Conservation (phyloP, 2,797 vertebrate genomes). For the Sus cebifrons region DNA sequence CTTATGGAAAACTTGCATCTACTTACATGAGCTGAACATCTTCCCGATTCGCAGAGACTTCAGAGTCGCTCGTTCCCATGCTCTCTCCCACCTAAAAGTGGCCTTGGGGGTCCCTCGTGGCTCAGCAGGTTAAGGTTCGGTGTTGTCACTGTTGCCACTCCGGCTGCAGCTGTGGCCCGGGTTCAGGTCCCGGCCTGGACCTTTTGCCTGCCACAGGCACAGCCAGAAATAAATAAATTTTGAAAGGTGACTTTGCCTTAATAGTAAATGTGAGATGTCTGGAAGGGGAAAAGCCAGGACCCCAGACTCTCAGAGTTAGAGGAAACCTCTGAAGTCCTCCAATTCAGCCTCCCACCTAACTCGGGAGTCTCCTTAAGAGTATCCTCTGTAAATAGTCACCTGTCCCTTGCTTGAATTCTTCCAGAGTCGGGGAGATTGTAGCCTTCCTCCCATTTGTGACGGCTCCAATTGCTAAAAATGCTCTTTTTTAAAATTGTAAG, state of each 20-base stretch:
- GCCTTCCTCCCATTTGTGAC: background rate
- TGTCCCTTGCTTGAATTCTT: background rate
- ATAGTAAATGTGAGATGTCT: slow-evolving; percentile 25
- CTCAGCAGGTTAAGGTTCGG: no score
- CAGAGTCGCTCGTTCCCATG: background rate
- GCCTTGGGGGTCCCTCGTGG: background rate
- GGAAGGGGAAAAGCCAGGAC: slow-evolving; percentile 8
- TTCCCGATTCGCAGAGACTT: background rate
- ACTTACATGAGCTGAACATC: slow-evolving; percentile 17
- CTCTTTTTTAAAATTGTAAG: background rate
- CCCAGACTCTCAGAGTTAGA: background rate
- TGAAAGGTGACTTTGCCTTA: background rate
- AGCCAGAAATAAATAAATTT: no score
- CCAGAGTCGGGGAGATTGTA: background rate
- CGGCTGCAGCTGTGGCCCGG: no score
- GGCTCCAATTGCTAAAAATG: background rate
- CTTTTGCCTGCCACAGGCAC: no score
- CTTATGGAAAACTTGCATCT: slow-evolving; percentile 21
- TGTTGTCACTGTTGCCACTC: no score
- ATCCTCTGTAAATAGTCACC: background rate
- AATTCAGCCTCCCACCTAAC: background rate
- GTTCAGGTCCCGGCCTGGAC: no score
- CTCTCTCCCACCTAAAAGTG: slow-evolving; percentile 30
- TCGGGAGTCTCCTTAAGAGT: background rate
- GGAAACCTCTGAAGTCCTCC: slow-evolving; percentile 27